Evolutionary conservation across 2,888 invertebrate genomes (phyloP).

Genomic region (Pachydiplax longipennis): DNA sequence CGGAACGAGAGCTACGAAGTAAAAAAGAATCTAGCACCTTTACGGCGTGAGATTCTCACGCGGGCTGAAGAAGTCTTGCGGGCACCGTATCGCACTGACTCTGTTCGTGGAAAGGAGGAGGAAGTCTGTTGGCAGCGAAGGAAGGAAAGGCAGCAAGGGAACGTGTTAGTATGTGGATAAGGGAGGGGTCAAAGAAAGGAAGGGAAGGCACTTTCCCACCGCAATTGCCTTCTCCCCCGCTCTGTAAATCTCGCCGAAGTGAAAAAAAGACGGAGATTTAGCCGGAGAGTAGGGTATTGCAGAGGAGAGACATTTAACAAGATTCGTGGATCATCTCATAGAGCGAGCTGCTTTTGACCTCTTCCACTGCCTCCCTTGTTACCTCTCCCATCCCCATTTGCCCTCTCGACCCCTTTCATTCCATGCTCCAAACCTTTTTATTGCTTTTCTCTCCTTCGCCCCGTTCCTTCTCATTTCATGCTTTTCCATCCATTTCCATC

Average conservation of each 20-base stretch:
- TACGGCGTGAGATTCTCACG: too few species aligned
- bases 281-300: neutral
- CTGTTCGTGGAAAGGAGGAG: neutral
- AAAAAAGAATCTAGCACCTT: too few species aligned
- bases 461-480: neutral
- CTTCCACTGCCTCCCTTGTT: neutral
- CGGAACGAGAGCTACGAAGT: too few species aligned
- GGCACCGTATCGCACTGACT: neutral
- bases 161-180: slow-evolving; percentile 11
- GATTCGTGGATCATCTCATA: slow-evolving; percentile 17
- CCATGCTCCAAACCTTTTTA: neutral
- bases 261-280: neutral
- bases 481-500: neutral
- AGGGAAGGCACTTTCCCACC: slow-evolving; percentile 2
- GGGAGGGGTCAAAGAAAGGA: neutral
- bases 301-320: neutral
- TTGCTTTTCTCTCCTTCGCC: neutral
- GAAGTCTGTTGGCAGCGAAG: slow-evolving; percentile 24
- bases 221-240: neutral
- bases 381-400: neutral
- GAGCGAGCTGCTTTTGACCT: neutral
- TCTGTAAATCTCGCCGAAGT: neutral
- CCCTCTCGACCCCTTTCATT: neutral
- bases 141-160: neutral
- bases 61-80: neutral